Evolutionary conservation across 1,140 invertebrate genomes (phyloP).

Genomic region (Spodoptera litura): DNA sequence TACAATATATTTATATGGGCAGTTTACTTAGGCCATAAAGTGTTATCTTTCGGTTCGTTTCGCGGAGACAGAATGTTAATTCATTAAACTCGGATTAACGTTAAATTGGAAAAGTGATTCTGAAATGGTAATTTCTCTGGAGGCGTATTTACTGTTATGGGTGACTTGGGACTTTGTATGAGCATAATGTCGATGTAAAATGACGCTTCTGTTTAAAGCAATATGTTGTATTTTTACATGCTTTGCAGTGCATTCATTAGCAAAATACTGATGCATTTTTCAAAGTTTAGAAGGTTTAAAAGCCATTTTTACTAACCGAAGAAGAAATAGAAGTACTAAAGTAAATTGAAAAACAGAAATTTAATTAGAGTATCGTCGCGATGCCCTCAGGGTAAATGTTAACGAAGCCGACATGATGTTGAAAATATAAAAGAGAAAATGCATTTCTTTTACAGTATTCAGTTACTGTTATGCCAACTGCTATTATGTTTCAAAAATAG

Average conservation of each 20-base stretch:
- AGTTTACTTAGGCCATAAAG: conserved; percentile 29
- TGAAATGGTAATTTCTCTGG: neutral
- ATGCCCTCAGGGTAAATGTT: conserved; percentile 23
- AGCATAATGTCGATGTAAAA: too few species aligned
- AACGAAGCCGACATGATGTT: neutral
- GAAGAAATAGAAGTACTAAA: neutral
- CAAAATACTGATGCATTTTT: too few species aligned
- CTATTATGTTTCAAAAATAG: too few species aligned
- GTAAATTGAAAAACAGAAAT: conserved; percentile 47
- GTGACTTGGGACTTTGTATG: too few species aligned
- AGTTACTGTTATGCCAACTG: neutral
- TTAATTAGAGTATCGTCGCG: conserved; percentile 49
- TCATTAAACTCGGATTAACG: neutral
- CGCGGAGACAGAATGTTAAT: neutral
- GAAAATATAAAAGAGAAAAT: neutral
- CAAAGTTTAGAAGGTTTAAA: neutral
- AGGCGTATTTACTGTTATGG: too few species aligned
- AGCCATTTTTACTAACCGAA: neutral
- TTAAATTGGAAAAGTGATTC: neutral
- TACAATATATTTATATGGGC: conserved; percentile 35
- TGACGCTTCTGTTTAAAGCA: too few species aligned
- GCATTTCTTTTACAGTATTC: neutral
- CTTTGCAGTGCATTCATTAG: too few species aligned
- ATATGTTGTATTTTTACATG: too few species aligned
- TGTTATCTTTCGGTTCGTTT: neutral